These are phyloP conservation scores for Phragmatobia fuliginosa DNA, from an alignment of 2,888 invertebrate species.

Conservation along the genomic window DNA sequence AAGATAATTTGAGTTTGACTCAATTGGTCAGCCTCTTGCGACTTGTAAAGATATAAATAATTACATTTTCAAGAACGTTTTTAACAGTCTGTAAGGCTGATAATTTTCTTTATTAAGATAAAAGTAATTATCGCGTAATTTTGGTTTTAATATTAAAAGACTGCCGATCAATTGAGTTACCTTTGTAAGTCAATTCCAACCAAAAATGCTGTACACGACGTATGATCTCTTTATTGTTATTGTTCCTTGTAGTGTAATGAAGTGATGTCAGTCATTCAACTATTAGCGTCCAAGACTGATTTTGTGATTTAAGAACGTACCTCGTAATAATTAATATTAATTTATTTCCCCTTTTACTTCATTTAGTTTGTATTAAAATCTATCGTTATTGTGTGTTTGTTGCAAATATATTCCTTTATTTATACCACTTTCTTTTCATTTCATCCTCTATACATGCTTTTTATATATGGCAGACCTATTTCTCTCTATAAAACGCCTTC, in stretches of 20 bases:
- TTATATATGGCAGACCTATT: constrained; percentile 81
- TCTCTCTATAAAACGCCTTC: constrained; percentile 75
- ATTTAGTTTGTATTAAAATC: constrained; percentile 74
- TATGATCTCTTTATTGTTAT: constrained; percentile 76
- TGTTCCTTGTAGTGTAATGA: constrained; percentile 75
- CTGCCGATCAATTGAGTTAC: constrained; percentile 62
- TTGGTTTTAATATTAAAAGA: constrained; percentile 14
- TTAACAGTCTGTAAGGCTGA: not conserved
- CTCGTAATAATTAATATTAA: constrained; percentile 64
- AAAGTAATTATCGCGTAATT: not conserved
- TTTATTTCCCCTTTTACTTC: constrained; percentile 70
- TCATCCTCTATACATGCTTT: constrained; percentile 84
- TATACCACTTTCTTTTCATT: constrained; percentile 85
- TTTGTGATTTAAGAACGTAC: constrained; percentile 69
- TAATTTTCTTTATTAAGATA: not conserved
- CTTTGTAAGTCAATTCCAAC: constrained; percentile 50
- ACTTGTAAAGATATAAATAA: not conserved
- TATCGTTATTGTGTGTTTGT: constrained; percentile 85
- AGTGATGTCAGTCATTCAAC: constrained; percentile 52
- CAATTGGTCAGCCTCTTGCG: constrained; percentile 54
- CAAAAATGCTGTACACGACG: constrained; percentile 55
- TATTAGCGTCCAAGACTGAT: constrained; percentile 74
- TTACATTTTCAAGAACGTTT: not conserved
- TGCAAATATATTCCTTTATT: constrained; percentile 87
- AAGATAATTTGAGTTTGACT: constrained; percentile 41